Evolutionary conservation across 2,113 vertebrate species (phyloP), one percentile per base, ranked within the genome.

Genomic region (Sarotherodon lohbergeri): DNA sequence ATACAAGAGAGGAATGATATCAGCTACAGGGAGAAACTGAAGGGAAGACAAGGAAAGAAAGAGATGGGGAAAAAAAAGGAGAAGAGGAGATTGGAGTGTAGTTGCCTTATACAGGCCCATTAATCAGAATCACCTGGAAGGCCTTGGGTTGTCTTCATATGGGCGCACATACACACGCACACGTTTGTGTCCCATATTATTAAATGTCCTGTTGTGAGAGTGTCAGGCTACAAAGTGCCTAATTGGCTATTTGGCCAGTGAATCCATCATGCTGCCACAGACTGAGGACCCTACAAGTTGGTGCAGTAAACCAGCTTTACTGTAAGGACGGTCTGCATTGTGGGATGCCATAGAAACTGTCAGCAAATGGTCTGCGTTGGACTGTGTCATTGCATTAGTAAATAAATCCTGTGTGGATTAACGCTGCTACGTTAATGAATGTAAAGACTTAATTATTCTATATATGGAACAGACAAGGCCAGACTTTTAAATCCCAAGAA

Each of bases 161-260:
- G 86, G 36, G 52, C 46, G 39, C 76, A 85, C 83, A 56, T 87
- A 89, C 85, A 81, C 92, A 88, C 46, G 68, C 81, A 86, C 88
- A 83, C 48, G 6, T 56, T 56, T 68, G 84, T 87, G 89, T 93
- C 81, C 87, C 66, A 89, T 87, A 95, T 94, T 96, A 94, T 93
- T 94, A 93, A 93, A 94, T 90, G 90, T 93, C 91, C 89, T 66
- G 86, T 91, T 94, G 90, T 86, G 91, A 91, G 91, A 89, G 86
- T 93, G 92, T 93, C 92, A 92, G 93, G 92, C 93, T 94, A 91
- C 93, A 94, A 94, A 95, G 93, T 94, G 93, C 92, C 91, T 95
- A 96, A 96, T 95, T 95, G 95, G 93, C 93, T 95, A 68, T 95
- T 94, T 95, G 93, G 92, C 93, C 93, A 61, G 89, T 91, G 85